phyloP scores from a whole-genome alignment of 2,797 vertebrate genomes.

The Hypotaenidia okinawae region DNA sequence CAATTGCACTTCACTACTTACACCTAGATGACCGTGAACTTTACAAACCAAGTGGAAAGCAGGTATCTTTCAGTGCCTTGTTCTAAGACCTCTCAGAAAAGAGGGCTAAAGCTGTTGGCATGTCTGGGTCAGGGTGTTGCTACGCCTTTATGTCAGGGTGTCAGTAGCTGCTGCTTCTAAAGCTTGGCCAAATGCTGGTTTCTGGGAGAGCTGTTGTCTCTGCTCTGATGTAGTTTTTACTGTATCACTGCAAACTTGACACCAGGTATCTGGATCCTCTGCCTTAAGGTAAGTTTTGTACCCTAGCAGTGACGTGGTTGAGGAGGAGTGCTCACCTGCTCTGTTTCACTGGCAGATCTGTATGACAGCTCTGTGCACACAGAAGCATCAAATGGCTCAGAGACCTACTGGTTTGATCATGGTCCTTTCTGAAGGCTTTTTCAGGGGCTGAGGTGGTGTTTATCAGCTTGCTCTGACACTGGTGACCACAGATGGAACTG shows the following conservation, averaged over 20 bases:
- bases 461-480: background rate
- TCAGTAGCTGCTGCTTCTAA: background rate
- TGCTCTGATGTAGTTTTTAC: background rate
- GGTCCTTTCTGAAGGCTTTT: background rate
- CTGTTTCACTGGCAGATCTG: background rate
- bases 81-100: background rate
- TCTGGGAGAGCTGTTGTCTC: background rate
- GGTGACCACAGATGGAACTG: background rate
- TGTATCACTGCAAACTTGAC: background rate
- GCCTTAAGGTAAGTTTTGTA: background rate
- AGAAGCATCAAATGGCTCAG: background rate
- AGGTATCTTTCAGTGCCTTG: background rate
- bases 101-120: background rate
- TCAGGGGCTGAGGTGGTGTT: background rate
- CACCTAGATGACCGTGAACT: rapidly evolving
- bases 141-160: background rate
- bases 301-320: background rate
- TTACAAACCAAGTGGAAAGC: background rate
- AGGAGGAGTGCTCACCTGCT: background rate
- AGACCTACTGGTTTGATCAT: background rate
- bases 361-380: background rate
- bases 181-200: background rate
- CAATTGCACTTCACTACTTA: background rate
- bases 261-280: background rate
- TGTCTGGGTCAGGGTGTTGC: background rate